Evolutionary conservation across 1,140 invertebrate species (phyloP), one percentile per base, ranked within the genome.

Genomic region (Sinonovacula constricta): DNA sequence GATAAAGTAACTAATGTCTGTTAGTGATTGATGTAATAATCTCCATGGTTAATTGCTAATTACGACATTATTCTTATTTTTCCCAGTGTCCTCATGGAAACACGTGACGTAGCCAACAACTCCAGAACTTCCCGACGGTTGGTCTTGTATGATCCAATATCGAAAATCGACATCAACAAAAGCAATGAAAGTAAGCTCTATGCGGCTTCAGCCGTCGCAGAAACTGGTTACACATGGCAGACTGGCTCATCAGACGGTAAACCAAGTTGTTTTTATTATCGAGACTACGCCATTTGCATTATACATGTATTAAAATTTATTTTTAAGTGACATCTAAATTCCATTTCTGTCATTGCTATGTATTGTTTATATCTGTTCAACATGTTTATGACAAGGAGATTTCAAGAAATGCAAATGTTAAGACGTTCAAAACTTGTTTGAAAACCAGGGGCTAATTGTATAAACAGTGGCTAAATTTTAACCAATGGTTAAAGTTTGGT

Each of bases 151-250:
- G 81, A 83, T 33, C 18, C 26, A 15, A 36, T 28, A 12, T 80
- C 76, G 18, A 96, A 95, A 94, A 95, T 91, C 95, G 96, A 92
- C 95, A 95, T 92, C 95, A 96, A 75, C 33, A 14, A 89, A 14
- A 18, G 39, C 15, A 59, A 53, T 94, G 94, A 88, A 94, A 96
- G 91, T 95, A 95, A 68, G 94, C 96, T 86, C 92, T 97, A 69
- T 15, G 53, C 74, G 34, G 26, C 59, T 1, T 53, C 66, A n/a
- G 80, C 67, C 26, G 39, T 14, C 34, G 45, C 56, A 14, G 45
- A 67, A 0, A 65, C 67, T 7, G 54, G 53, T 1, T 59, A 75
- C 49, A 51, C 15, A 12, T 79, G 71, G 72, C 72, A 72, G 30
- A 57, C 59, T 7, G 14, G 10, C 49, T 31, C 24, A 54, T 31